Evolutionary conservation across 2,888 invertebrate genomes (phyloP).

Genomic region (Arge pagana): DNA sequence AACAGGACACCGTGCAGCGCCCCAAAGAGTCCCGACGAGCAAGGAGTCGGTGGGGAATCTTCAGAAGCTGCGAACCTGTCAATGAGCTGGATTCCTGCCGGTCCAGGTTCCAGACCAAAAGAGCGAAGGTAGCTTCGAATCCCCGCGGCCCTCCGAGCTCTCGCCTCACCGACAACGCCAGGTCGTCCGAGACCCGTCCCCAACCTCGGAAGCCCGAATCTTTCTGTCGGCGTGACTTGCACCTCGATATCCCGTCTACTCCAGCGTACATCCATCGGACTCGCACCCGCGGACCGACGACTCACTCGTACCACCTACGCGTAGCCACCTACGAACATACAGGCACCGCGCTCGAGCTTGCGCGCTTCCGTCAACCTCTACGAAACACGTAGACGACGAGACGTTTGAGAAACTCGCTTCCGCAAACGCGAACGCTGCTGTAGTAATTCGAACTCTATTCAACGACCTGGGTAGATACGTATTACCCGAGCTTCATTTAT

Average conservation of each 20-base stretch:
- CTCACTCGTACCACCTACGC: no score
- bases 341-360: background rate
- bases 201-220: constrained; percentile 41
- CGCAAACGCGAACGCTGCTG: no score
- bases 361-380: no score
- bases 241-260: constrained; percentile 32
- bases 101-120: constrained; percentile 39
- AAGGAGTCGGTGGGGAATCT: constrained; percentile 34
- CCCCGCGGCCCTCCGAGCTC: constrained; percentile 26
- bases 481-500: no score
- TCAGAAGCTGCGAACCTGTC: constrained; percentile 49
- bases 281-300: no score
- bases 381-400: no score
- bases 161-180: constrained; percentile 6
- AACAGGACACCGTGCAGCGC: constrained; percentile 3
- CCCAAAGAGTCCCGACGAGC: constrained; percentile 15
- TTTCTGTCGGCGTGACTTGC: constrained; percentile 47
- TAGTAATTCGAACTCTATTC: no score
- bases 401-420: no score
- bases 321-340: background rate
- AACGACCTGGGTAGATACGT: no score
- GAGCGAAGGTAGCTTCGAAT: constrained; percentile 32
- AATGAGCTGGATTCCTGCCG: constrained; percentile 44
- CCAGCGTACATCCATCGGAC: background rate
- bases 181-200: constrained; percentile 9